These are phyloP conservation scores for Kuschelorhynchus macadamiae DNA, from an alignment of 2,888 invertebrate genomes.

Conservation along the genomic window DNA sequence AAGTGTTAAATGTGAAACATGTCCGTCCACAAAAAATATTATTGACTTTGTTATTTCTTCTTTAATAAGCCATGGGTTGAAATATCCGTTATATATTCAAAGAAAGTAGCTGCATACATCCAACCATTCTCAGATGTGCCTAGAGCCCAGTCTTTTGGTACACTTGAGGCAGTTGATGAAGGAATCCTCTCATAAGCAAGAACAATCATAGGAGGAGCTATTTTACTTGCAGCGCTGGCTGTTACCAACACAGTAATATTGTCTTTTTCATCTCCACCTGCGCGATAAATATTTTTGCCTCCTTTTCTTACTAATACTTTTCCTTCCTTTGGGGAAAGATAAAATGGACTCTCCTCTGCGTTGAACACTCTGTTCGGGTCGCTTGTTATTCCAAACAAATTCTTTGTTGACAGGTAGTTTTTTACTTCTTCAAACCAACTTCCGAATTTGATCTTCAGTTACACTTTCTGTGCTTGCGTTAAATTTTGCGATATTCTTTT, in stretches of 20 bases:
- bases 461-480: conserved; percentile 5
- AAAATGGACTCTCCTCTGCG: no score
- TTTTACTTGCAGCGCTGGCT: background rate
- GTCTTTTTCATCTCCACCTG: no score
- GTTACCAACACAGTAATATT: no score
- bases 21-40: no score
- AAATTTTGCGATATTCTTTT: conserved; percentile 7
- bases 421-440: background rate
- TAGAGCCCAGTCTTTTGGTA: background rate
- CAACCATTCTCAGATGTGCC: background rate
- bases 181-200: background rate
- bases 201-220: background rate
- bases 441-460: conserved; percentile 11
- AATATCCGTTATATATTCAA: no score
- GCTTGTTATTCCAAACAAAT: no score
- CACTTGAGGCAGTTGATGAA: no score
- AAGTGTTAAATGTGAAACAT: background rate
- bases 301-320: background rate
- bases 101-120: no score
- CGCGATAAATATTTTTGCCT: no score
- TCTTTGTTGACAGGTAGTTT: no score
- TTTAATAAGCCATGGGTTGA: background rate
- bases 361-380: no score
- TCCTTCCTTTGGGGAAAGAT: background rate
- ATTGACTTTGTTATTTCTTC: background rate